Evolutionary conservation across 2,888 invertebrate species (phyloP).

Genomic region (Ypsolopha sequella): DNA sequence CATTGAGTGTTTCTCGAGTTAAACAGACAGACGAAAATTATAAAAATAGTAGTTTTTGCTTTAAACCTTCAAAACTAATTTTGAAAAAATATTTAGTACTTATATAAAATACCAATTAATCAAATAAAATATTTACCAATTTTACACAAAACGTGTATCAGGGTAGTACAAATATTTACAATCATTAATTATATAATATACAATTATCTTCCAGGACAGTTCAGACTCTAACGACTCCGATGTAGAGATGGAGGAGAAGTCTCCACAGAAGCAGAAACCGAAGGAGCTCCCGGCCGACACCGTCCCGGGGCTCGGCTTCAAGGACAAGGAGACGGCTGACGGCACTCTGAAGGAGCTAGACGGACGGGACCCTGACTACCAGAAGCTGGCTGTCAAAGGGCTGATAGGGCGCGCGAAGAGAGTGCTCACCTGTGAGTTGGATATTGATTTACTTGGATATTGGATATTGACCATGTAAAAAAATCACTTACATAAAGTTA

Average conservation of each 20-base stretch:
- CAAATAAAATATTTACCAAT: not conserved
- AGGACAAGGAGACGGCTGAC: constrained; percentile 80
- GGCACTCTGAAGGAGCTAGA: constrained; percentile 74
- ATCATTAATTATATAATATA: too few relatives aligned
- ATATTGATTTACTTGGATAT: too few relatives aligned
- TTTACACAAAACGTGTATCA: not conserved
- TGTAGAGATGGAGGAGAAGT: constrained; percentile 51
- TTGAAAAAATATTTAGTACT: not conserved
- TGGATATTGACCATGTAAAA: too few relatives aligned
- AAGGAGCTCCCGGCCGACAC: constrained; percentile 58
- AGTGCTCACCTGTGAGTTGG: constrained; percentile 72
- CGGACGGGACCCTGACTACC: constrained; percentile 83
- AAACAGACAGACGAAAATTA: too few relatives aligned
- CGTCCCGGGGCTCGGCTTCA: constrained; percentile 82
- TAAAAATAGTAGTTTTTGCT: constrained; percentile 12
- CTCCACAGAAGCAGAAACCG: constrained; percentile 24
- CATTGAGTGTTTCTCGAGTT: too few relatives aligned
- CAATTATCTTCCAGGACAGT: constrained; percentile 1
- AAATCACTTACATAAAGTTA: too few relatives aligned
- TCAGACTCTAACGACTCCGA: constrained; percentile 50
- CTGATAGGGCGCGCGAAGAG: constrained; percentile 79
- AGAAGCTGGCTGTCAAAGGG: constrained; percentile 79
- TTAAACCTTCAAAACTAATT: not conserved
- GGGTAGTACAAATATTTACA: too few relatives aligned
- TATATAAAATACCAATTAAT: not conserved